Percentiles rank a stretch among this genome's conserved stretches.
phyloP scores from a whole-genome alignment of 2,113 vertebrate genomes.

The Tragelaphus strepsiceros region DNA sequence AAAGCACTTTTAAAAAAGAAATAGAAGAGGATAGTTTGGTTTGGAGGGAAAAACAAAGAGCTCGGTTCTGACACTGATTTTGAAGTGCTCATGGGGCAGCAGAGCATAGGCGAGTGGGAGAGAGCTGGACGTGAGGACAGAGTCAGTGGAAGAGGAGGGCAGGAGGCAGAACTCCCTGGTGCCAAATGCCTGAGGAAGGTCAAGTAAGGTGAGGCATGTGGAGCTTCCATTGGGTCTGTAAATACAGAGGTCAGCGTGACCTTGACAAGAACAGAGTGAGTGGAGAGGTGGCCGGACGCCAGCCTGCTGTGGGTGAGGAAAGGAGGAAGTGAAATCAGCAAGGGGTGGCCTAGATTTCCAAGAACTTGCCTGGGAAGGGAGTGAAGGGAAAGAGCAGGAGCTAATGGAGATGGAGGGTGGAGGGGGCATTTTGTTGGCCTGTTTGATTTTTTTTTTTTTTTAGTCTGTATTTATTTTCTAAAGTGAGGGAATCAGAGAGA shows the following conservation, averaged over 20 bases:
- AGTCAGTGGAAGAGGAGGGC: neutral
- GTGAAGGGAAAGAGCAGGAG: neutral
- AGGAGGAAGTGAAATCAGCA: slow-evolving; percentile 59
- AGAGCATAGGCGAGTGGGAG: neutral
- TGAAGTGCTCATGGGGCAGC: neutral
- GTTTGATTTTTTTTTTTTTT: neutral
- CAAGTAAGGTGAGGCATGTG: slow-evolving; percentile 38
- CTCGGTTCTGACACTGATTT: neutral
- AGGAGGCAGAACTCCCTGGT: neutral
- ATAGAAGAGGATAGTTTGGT: neutral
- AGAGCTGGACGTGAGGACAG: neutral
- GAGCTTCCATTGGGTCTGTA: slow-evolving; percentile 16
- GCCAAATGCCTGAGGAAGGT: slow-evolving; percentile 43
- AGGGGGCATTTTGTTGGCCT: neutral
- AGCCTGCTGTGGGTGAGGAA: slow-evolving; percentile 41
- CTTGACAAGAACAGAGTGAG: slow-evolving; percentile 49
- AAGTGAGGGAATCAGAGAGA: neutral
- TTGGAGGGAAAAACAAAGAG: neutral
- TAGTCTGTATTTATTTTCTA: slow-evolving; percentile 12
- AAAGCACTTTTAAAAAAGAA: slow-evolving; percentile 15
- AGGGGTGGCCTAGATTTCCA: slow-evolving; percentile 64
- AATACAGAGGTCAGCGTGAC: slow-evolving; percentile 60
- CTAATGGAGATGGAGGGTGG: neutral
- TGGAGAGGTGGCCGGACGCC: slow-evolving; percentile 58
- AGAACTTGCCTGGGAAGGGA: slow-evolving; percentile 37